Conservation (phyloP, 2,888 invertebrate genomes). For the Augiades crinisus region DNA sequence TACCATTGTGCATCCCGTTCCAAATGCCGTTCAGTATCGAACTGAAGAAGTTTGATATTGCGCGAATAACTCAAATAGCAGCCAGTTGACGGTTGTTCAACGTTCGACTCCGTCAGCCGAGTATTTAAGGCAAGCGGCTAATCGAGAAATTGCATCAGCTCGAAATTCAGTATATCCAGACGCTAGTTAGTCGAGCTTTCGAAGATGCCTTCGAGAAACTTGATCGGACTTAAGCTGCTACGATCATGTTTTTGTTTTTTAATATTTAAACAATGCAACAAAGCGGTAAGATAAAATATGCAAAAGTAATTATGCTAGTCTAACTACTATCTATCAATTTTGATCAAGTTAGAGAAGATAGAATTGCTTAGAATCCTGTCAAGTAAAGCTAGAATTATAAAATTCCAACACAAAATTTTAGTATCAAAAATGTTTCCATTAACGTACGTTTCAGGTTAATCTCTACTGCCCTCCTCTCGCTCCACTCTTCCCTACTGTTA, state of each 20-base stretch:
- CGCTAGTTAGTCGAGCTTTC: conserved; percentile 19
- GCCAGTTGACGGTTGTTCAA: neutral
- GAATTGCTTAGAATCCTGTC: no score
- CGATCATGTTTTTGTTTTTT: no score
- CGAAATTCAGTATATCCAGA: conserved; percentile 10
- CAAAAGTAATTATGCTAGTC: no score
- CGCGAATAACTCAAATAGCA: conserved; percentile 16
- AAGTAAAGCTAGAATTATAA: no score
- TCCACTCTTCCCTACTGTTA: no score
- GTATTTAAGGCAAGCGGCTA: conserved; percentile 15
- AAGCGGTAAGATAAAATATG: no score
- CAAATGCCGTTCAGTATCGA: neutral
- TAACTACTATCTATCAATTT: no score
- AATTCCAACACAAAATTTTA: no score
- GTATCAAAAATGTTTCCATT: no score
- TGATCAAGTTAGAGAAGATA: no score
- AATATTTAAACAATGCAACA: neutral
- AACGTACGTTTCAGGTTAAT: no score
- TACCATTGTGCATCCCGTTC: neutral
- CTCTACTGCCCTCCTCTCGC: no score
- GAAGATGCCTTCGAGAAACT: conserved; percentile 22
- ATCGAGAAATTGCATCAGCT: conserved; percentile 9
- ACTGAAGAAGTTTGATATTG: conserved; percentile 5
- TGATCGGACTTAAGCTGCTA: neutral
- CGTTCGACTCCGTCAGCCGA: neutral